Evolutionary conservation across 1,140 invertebrate genomes (phyloP), one percentile per base, ranked within the genome.

Genomic region (Drosophila obscura): DNA sequence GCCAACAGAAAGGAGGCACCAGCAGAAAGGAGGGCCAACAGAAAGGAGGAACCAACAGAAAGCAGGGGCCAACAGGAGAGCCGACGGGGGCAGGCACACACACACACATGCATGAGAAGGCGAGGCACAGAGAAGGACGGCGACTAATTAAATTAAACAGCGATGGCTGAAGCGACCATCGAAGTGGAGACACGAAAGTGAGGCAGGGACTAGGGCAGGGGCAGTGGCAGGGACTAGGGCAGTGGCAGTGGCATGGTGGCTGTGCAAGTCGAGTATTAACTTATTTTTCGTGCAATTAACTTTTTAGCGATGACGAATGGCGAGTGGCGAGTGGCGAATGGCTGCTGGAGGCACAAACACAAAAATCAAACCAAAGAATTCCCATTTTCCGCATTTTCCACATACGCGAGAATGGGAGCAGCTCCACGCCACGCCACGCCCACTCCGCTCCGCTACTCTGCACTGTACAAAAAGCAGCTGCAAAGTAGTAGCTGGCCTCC

Each of bases 251-350:
- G 26, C 26, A 6, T 35, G 8, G 8, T 3, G 1, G 11, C 35
- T 13, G 35, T 11, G 35, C 35, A 39, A 39, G 73, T 68, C 49
- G 64, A 76, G 83, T 83, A 87, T 87, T 83, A 87, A 87, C 84
- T 87, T 88, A 87, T 87, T 87, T 87, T 87, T 87, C 83, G 80
- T 89, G 84, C 83, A 88, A 87, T 87, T 87, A 88, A 87, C 83
- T 87, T 88, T 88, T 89, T 88, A 88, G 83, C 80, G 65, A 66
- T 75, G 72, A 75, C 61, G 72, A 49, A 66, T 52, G 61, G 16
- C 58, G 55, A 9, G 9, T 35, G 31, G 8, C 9, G n/a, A n/a
- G n/a, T 35, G 8, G 31, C 31, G 31, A 1, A 5, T 31, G 28
- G 31, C 31, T 35, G 31, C 31, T 11, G 28, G 28, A 51, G 72